Conservation (phyloP, 2,888 invertebrate species). For the Drosophila eohydei region DNA sequence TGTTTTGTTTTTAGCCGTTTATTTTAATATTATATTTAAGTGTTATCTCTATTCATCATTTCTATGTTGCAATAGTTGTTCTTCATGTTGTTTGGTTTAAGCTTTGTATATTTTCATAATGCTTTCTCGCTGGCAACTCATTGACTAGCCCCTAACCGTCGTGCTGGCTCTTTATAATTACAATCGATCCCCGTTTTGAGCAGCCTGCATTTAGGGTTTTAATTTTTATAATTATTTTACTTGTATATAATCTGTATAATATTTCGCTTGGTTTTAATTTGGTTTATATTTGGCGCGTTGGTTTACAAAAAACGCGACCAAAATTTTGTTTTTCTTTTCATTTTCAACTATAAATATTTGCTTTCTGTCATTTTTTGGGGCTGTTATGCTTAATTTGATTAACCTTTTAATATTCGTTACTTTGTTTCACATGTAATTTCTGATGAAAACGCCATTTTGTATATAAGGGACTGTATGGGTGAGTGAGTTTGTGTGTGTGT, state of each 20-base stretch:
- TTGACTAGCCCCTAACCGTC: conserved; percentile 14
- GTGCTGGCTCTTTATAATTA: conserved; percentile 37
- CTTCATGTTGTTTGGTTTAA: conserved; percentile 44
- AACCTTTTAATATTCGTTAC: conserved; percentile 75
- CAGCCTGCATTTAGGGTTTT: conserved; percentile 28
- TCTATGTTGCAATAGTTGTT: conserved; percentile 71
- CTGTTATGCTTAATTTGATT: conserved; percentile 72
- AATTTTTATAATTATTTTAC: conserved; percentile 10
- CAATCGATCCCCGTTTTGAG: conserved; percentile 46
- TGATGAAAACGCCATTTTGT: conserved; percentile 59
- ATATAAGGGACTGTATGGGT: conserved; percentile 27
- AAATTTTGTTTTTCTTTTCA: conserved; percentile 20
- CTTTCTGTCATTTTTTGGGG: conserved; percentile 36
- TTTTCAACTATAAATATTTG: conserved; percentile 74
- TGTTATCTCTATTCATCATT: conserved; percentile 70
- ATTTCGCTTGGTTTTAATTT: conserved; percentile 59
- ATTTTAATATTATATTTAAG: conserved; percentile 59
- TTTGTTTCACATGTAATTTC: conserved; percentile 64
- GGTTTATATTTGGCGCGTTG: conserved; percentile 64
- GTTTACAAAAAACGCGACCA: conserved; percentile 74
- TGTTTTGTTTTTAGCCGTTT: conserved; percentile 60
- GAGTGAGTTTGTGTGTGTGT: conserved; percentile 2
- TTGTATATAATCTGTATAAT: conserved; percentile 68
- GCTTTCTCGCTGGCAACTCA: conserved; percentile 48
- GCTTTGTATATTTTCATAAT: conserved; percentile 68